Base-by-base conservation (phyloP, 2,113 vertebrate species). In the Sceloporus undulatus region DNA sequence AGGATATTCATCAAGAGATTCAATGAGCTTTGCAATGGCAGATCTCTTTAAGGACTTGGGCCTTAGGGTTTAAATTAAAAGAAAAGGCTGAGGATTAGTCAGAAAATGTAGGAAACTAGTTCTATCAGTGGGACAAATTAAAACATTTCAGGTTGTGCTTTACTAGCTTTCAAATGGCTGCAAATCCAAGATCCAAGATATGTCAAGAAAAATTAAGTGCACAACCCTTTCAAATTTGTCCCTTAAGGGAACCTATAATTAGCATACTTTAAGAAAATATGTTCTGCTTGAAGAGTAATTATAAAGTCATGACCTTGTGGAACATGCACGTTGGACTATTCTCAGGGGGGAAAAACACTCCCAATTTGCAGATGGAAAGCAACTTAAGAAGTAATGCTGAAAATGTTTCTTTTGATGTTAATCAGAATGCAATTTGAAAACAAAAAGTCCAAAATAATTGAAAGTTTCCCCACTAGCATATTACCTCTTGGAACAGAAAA, bases 231-330 rank as follows among this genome's bases (percentile, higher is more conserved):
- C 16, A 27, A 71, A 84, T 74, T 52, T 79, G 75, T 84, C 85
- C 66, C 34, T 88, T 85, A 86, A 79, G 84, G 75, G 54, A 88
- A 86, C 27, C 48, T 56, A 83, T 83, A 29, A 88, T 83, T 74
- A n/a, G 34, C 75, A 79, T 79, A 86, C 56, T 79, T 91, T 74
- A 86, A 88, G 73, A 88, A 88, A 91, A 86, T 81, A 81, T 80
- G 54, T 75, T 83, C 87, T 86, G 79, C 56, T 84, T 82, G 65
- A 86, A 23, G 9, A 90, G 38, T 90, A 65, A 65, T 87, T 86
- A 87, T 48, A 71, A 73, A 86, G 80, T 25, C 80, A 84, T 40
- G 75, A 90, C 59, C 89, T 76, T 76, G 59, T 62, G 48, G 25
- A 23, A 70, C 34, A 87, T 14, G 34, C 56, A 79, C 77, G 71